Percentiles rank a stretch among this genome's conserved stretches.
phyloP scores from a whole-genome alignment of 2,797 vertebrate species.

The Periophthalmus magnuspinnatus region DNA sequence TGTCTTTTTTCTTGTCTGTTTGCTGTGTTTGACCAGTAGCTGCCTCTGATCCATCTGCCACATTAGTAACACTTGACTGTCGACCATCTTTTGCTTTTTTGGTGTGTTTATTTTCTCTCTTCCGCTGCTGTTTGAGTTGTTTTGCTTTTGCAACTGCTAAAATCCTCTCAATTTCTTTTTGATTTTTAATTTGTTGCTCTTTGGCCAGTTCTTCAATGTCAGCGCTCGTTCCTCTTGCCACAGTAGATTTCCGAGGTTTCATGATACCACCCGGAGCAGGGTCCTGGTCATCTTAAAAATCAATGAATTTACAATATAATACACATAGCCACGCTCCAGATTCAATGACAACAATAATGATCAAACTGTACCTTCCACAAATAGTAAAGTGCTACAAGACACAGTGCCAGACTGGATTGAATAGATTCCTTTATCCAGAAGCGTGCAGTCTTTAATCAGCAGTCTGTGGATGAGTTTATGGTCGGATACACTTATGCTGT shows the following conservation, averaged over 20 bases:
- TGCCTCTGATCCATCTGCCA: not conserved
- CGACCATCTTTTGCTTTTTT: constrained; percentile 6
- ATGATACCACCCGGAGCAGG: constrained; percentile 37
- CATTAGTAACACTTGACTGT: constrained; percentile 5
- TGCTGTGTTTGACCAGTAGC: not conserved
- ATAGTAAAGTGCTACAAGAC: constrained; percentile 83
- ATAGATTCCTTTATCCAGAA: constrained; percentile 83
- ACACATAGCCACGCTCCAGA: not conserved
- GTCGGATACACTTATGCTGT: constrained; percentile 69
- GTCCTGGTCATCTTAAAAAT: constrained; percentile 49
- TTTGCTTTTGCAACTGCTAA: constrained; percentile 33
- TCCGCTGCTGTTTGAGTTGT: constrained; percentile 26
- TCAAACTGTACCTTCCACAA: constrained; percentile 77
- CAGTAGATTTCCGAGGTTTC: constrained; percentile 48
- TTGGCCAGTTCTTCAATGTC: constrained; percentile 65
- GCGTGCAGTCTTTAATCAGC: constrained; percentile 69
- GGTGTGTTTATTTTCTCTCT: constrained; percentile 4
- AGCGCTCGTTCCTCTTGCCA: constrained; percentile 35
- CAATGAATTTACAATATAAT: not conserved
- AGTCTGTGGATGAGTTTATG: constrained; percentile 83
- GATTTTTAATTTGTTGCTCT: constrained; percentile 65
- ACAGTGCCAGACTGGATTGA: constrained; percentile 72
- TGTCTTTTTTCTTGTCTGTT: constrained; percentile 3
- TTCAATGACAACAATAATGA: not conserved
- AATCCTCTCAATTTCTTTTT: constrained; percentile 56